Percentiles rank a stretch among this genome's conserved stretches.
Evolutionary conservation across 2,888 invertebrate species (phyloP).

Genomic region (Drosophila mimetica): DNA sequence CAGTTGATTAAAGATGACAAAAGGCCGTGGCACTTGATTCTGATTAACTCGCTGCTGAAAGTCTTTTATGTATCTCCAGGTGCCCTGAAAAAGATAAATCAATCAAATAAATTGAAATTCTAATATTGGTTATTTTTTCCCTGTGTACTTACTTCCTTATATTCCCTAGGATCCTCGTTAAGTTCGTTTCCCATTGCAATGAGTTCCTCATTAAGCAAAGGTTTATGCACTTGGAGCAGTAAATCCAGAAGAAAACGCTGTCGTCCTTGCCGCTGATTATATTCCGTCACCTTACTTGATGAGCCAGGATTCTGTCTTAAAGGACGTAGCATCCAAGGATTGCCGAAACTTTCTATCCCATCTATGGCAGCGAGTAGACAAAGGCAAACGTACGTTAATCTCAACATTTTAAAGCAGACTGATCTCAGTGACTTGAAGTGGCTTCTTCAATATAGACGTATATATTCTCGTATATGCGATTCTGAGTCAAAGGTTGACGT

Average conservation of each 20-base stretch:
- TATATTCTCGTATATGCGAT: background rate
- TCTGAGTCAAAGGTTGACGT: slow-evolving; percentile 7
- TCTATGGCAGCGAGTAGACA: slow-evolving; percentile 30
- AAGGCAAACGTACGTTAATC: slow-evolving; percentile 11
- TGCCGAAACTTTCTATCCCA: background rate
- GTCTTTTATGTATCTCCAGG: slow-evolving; percentile 37
- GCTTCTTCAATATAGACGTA: slow-evolving; percentile 4
- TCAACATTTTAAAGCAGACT: slow-evolving; percentile 44
- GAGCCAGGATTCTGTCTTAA: slow-evolving; percentile 18
- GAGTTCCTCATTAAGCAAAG: slow-evolving; percentile 64
- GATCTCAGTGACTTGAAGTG: slow-evolving; percentile 6
- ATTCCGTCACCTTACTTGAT: background rate
- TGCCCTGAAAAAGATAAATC: slow-evolving; percentile 34
- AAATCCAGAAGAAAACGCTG: slow-evolving; percentile 69
- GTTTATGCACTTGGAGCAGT: slow-evolving; percentile 74
- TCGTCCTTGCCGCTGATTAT: slow-evolving; percentile 22
- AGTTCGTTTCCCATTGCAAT: slow-evolving; percentile 56
- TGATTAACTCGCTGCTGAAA: slow-evolving; percentile 55
- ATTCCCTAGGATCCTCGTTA: slow-evolving; percentile 53
- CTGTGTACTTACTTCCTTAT: slow-evolving; percentile 47
- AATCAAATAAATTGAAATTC: background rate
- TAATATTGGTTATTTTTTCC: background rate
- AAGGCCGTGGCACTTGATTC: slow-evolving; percentile 54
- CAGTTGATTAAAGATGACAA: slow-evolving; percentile 54
- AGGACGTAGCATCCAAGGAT: slow-evolving; percentile 32